A percentile compares a stretch with the other conserved stretches of the same genome.
These are phyloP conservation scores for Silurus glanis DNA, from an alignment of 2,113 vertebrate species.

Conservation along the genomic window DNA sequence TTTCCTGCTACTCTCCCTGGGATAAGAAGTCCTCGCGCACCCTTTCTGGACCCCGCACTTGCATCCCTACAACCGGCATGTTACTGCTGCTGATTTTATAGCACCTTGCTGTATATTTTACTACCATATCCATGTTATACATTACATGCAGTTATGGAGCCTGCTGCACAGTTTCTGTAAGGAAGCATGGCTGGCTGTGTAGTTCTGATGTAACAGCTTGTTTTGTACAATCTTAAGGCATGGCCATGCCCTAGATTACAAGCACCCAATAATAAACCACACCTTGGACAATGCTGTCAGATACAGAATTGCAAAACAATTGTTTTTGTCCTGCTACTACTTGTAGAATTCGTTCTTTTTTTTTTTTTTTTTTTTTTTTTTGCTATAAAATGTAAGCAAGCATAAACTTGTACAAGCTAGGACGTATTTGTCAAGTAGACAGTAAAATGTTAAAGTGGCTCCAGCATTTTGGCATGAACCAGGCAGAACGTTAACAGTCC, in stretches of 20 bases:
- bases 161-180: background rate
- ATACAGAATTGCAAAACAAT: background rate
- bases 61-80: constrained; percentile 26
- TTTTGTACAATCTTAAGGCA: background rate
- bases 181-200: constrained; percentile 7
- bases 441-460: constrained; percentile 8
- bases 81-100: constrained; percentile 35
- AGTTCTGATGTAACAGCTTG: constrained; percentile 7
- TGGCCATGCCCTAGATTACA: background rate
- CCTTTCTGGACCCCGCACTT: constrained; percentile 42
- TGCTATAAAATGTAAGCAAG: constrained; percentile 1
- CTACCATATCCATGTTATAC: background rate
- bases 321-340: background rate
- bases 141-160: background rate
- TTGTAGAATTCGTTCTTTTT: background rate
- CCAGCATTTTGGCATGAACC: constrained; percentile 18
- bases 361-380: constrained; percentile 22
- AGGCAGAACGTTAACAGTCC: constrained; percentile 9
- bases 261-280: constrained; percentile 12
- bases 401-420: constrained; percentile 9
- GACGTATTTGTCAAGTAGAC: constrained; percentile 17
- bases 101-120: constrained; percentile 20
- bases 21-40: constrained; percentile 65
- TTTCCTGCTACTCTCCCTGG: constrained; percentile 63
- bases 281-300: constrained; percentile 28